These are phyloP conservation scores for Drosophila parthenogenetica DNA, from an alignment of 2,888 invertebrate species.

Conservation along the genomic window DNA sequence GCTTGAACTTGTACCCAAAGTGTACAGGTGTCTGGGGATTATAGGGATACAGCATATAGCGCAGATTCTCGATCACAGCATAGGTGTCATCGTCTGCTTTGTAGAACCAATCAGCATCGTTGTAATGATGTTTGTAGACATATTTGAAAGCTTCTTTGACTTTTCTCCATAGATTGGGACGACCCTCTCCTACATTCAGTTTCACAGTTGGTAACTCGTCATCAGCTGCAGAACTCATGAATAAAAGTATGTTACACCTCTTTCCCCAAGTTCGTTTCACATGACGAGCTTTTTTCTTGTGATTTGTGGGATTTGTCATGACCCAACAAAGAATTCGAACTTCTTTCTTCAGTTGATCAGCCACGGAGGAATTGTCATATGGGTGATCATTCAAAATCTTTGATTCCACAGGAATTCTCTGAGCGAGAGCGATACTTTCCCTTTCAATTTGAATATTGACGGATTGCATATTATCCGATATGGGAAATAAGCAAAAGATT, in stretches of 20 bases:
- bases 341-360: conserved; percentile 89
- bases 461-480: conserved; percentile 19
- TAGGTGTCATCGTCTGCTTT: conserved; percentile 99
- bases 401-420: background rate
- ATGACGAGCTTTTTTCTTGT: conserved; percentile 93
- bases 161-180: conserved; percentile 96
- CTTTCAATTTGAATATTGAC: background rate
- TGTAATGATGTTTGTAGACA: conserved; percentile 91
- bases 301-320: conserved; percentile 96
- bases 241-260: conserved; percentile 92
- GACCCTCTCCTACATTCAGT: conserved; percentile 92
- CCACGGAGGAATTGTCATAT: conserved; percentile 85
- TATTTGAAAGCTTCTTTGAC: conserved; percentile 96
- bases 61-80: conserved; percentile 96
- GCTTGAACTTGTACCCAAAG: conserved; percentile 96
- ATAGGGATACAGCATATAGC: conserved; percentile 92
- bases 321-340: conserved; percentile 97
- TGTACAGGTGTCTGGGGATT: conserved; percentile 91
- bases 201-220: conserved; percentile 90
- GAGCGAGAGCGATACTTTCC: background rate
- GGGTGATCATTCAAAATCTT: conserved; percentile 22
- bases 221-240: conserved; percentile 93
- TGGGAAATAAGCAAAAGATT: background rate
- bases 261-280: conserved; percentile 98
- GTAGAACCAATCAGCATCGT: conserved; percentile 97